Base-by-base conservation (phyloP, 2,113 vertebrate genomes). In the Pelecanus crispus region DNA sequence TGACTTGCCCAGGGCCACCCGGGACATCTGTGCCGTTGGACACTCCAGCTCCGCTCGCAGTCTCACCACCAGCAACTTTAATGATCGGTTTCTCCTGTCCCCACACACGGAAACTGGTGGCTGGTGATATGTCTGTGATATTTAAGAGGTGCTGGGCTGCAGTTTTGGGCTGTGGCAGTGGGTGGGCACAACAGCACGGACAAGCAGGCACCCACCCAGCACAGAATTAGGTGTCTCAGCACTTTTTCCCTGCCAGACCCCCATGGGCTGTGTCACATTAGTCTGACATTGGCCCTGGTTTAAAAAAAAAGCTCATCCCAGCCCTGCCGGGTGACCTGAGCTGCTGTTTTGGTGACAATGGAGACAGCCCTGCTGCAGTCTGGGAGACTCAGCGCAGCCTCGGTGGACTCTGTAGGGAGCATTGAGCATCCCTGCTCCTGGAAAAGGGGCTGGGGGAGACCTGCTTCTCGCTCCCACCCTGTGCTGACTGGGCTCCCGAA, bases 31-130 rank as follows among this genome's bases (percentile, higher is more conserved):
- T 65, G 70, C 32, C 22, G 0, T 4, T 20, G 47, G 32, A 42
- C 26, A 45, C 25, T 5, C 0, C 0, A 45, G 11, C n/a, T 63
- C 55, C 1, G 0, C 44, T 74, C 3, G 0, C 47, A 74, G 42
- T 49, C 29, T 56, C 3, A 1, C 42, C 32, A 20, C 49, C 55
- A 36, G 29, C n/a, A 47, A 55, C 56, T 84, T 74, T 47, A 63
- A 40, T 47, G 29, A 31, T 7, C 1, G 0, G 28, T 40, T 80
- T 47, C 61, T 74, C 25, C 61, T 47, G 15, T 47, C 32, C 11
- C 55, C 3, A 0, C 11, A 47, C 2, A 3, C 0, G 1, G 56
- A 84, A 68, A 70, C 10, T 0, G 0, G 62, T 42, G 44, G 62
- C 36, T 2, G 1, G 47, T 17, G 53, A 79, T 1, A 0, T n/a